phyloP scores from a whole-genome alignment of 2,888 invertebrate genomes.

The Melanostoma mellinum region DNA sequence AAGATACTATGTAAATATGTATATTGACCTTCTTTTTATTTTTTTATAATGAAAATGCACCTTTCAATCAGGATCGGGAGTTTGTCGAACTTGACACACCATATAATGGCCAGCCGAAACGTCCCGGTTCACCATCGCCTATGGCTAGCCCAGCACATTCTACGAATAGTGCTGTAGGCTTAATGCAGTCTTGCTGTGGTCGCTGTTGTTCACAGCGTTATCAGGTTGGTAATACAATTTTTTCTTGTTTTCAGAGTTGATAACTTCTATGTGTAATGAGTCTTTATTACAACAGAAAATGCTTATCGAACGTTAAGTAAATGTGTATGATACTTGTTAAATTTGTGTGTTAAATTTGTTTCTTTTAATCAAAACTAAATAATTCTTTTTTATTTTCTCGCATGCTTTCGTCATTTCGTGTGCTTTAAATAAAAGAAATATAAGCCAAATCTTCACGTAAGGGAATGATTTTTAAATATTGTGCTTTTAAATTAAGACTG shows the following conservation, averaged over 20 bases:
- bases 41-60: conserved; percentile 2
- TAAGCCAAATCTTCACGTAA: conserved; percentile 56
- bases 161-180: conserved; percentile 87
- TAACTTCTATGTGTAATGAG: too few relatives aligned
- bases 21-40: not conserved
- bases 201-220: conserved; percentile 94
- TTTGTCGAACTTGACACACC: conserved; percentile 98
- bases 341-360: conserved; percentile 36
- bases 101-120: conserved; percentile 95
- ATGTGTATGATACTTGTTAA: conserved; percentile 31
- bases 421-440: conserved; percentile 40
- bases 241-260: conserved; percentile 9
- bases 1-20: not conserved
- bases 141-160: conserved; percentile 94
- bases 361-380: not conserved
- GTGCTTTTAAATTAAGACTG: too few relatives aligned
- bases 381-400: conserved; percentile 29
- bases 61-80: conserved; percentile 89
- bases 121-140: conserved; percentile 94
- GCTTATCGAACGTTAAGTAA: conserved; percentile 31
- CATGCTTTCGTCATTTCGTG: conserved; percentile 49
- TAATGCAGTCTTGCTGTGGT: conserved; percentile 91
- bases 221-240: conserved; percentile 84
- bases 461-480: conserved; percentile 38
- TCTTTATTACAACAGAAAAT: conserved; percentile 17